Evolutionary conservation across 2,888 invertebrate species (phyloP).

Genomic region (Drymonia ruficornis): DNA sequence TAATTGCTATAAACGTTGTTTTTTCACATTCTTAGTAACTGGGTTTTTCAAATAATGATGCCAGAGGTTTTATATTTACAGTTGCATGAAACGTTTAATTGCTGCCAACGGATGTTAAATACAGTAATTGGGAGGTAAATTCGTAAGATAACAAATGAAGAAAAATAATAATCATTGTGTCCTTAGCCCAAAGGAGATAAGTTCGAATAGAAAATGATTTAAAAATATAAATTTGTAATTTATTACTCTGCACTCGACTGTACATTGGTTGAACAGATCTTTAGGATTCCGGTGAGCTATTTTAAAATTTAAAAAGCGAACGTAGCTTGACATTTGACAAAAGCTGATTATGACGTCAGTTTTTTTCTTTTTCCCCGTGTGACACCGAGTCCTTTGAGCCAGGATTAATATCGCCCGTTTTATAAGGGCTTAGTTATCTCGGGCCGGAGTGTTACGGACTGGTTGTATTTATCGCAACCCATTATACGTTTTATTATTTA

Average conservation of each 20-base stretch:
- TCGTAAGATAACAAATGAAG: slow-evolving; percentile 59
- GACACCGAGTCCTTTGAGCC: slow-evolving; percentile 73
- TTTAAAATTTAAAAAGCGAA: slow-evolving; percentile 75
- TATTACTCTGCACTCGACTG: slow-evolving; percentile 30
- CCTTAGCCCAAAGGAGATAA: not conserved
- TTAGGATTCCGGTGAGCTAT: slow-evolving; percentile 69
- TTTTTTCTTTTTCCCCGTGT: slow-evolving; percentile 67
- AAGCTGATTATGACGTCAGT: slow-evolving; percentile 84
- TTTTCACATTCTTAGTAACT: slow-evolving; percentile 76
- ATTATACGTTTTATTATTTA: slow-evolving; percentile 84
- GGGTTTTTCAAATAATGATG: slow-evolving; percentile 71
- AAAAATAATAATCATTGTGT: not conserved
- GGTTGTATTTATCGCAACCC: slow-evolving; percentile 80
- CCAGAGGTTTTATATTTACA: slow-evolving; percentile 77
- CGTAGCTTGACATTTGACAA: slow-evolving; percentile 79
- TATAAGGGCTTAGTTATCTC: slow-evolving; percentile 83
- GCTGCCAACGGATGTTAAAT: slow-evolving; percentile 73
- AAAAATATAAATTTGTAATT: not conserved
- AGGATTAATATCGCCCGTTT: slow-evolving; percentile 82
- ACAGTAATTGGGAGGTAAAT: slow-evolving; percentile 77
- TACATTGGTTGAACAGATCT: slow-evolving; percentile 36
- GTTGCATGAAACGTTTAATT: slow-evolving; percentile 80
- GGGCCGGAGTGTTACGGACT: slow-evolving; percentile 70
- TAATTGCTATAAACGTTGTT: slow-evolving; percentile 79
- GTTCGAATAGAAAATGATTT: not conserved